Evolutionary conservation across 2,797 vertebrate genomes (phyloP).

Genomic region (Crenuchus spilurus): DNA sequence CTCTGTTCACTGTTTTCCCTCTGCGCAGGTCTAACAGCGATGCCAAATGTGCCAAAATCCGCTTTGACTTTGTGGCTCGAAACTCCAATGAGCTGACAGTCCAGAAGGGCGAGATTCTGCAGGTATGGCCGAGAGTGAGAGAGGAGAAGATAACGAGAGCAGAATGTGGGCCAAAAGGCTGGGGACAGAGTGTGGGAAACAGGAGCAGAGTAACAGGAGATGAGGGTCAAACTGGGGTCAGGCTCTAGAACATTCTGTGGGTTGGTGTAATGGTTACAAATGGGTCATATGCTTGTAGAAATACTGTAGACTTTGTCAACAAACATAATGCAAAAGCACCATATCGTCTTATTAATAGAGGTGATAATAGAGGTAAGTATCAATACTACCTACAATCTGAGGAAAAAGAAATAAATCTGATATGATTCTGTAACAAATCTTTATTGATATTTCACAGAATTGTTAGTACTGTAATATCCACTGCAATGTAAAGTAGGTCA

Average conservation of each 20-base stretch:
- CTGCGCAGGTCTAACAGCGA: slow-evolving; percentile 70
- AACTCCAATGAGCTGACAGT: slow-evolving; percentile 85
- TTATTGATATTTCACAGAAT: no score
- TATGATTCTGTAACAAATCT: background rate
- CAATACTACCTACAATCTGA: no score
- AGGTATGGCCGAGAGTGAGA: slow-evolving; percentile 68
- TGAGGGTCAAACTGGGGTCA: slow-evolving; percentile 1
- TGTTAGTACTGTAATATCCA: no score
- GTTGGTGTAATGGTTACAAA: slow-evolving; percentile 28
- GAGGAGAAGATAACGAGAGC: background rate
- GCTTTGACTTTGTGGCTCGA: slow-evolving; percentile 83
- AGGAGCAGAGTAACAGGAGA: slow-evolving; percentile 20
- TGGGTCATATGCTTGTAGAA: background rate
- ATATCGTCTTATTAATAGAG: no score
- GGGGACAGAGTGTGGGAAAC: slow-evolving; percentile 29
- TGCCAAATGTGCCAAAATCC: slow-evolving; percentile 79
- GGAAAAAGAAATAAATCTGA: no score
- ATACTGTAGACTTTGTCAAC: background rate
- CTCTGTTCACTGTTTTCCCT: slow-evolving; percentile 17
- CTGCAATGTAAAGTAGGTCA: no score
- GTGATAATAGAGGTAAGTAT: no score
- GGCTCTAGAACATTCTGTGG: slow-evolving; percentile 12
- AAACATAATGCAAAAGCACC: background rate
- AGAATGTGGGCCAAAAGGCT: background rate
- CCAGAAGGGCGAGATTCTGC: slow-evolving; percentile 82